Evolutionary conservation across 2,888 invertebrate genomes (phyloP), one percentile per base, ranked within the genome.

Genomic region (Eristalinus aeneus): DNA sequence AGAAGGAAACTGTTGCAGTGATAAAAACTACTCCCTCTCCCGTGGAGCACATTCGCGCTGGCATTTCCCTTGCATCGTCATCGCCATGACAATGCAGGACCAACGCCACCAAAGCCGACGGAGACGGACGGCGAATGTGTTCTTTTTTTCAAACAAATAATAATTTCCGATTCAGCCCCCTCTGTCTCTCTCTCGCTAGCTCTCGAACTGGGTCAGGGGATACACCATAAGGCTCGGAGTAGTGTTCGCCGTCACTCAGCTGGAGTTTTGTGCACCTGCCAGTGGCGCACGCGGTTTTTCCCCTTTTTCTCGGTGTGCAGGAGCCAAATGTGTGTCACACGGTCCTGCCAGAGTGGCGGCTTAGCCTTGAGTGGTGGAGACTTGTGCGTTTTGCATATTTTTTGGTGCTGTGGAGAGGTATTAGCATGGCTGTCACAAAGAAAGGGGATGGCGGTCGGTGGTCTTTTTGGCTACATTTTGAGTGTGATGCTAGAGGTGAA

Each of bases 81-180:
- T 6, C 6, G 27, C 27, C 27, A 11, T 11, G 34, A 12, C 61
- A 74, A 63, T 67, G 65, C 46, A 36, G 61, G 68, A 61, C 27
- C 71, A 61, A 65, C 76, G n/a, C 72, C 58, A 69, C 53, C 76
- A 75, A 16, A 8, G 10, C 9, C 56, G n/a, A 56, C 16, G 31
- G 9, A 3, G 61, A 65, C 61, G 71, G 65, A 72, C 27, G 56
- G 72, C 34, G 65, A 78, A 65, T 60, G 20, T 58, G 58, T 60
- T 65, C 72, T 72, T 60, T 72, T 72, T 72, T 72, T 65, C 53
- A 72, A 72, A 72, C 78, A 78, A 72, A 78, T 60, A 78, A 78
- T 78, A 72, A 60, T 72, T 72, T 72, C 31, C 65, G 58, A 20
- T 22, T 65, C 64, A 72, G 23, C 23, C 58, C 46, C 32, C 65